Base-by-base conservation (phyloP, 2,797 vertebrate species). In the Hydrolagus colliei region DNA sequence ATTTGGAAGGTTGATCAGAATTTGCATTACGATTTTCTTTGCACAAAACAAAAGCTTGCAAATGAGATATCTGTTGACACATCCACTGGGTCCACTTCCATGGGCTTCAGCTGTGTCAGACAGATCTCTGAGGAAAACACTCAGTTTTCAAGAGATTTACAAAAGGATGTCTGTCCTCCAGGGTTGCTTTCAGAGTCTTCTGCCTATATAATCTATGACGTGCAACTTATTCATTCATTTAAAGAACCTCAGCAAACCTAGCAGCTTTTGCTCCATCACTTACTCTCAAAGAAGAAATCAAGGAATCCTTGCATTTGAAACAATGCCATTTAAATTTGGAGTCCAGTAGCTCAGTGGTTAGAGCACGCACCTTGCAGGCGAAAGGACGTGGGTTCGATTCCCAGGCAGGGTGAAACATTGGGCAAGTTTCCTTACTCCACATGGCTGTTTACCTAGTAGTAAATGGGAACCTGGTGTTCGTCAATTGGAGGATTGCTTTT, bases 171-270 rank as follows among this genome's bases (percentile, higher is more conserved):
- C 62, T 78, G 84, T 63, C 27, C 80, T 76, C 72, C 41, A 67
- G 76, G 86, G 85, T 68, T 76, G 76, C 76, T 86, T 86, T 68
- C 63, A 86, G 27, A 71, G 18, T 73, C 62, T 62, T 67, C 86
- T 86, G 84, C 79, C 84, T 74, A 84, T 68, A 61, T 85, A 72
- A 75, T 87, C 72, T 84, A 87, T 88, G 87, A 63, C 52, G 78
- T 85, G 85, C 85, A 18, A 76, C 75, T 87, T n/a, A 71, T n/a
- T 72, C 73, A 87, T 14, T 41, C 72, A 5, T 68, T 74, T 22
- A 86, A 85, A 52, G 41, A 3, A 3, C 41, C 41, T 52, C 41
- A 52, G 6, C 41, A 52, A 52, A 52, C 3, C 41, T 52, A 52
- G 41, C 41, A 52, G 41, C 41, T 52, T 52, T 52, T 52, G 41